Percentiles rank a stretch among this genome's conserved stretches.
phyloP scores from a whole-genome alignment of 1,140 invertebrate species.

The Ylistrum balloti region DNA sequence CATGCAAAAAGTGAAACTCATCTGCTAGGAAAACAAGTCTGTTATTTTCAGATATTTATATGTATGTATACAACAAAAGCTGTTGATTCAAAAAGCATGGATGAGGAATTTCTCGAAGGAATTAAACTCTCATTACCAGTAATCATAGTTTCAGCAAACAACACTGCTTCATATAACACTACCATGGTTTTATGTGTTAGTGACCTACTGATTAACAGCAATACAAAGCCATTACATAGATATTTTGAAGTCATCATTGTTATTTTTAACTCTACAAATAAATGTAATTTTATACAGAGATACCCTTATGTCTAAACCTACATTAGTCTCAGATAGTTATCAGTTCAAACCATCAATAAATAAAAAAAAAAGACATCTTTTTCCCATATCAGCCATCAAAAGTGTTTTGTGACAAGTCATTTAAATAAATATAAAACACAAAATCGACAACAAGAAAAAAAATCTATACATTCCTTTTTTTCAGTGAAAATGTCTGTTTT shows the following conservation, averaged over 20 bases:
- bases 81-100: background rate
- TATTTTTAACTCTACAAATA: no score
- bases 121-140: background rate
- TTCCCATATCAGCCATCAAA: background rate
- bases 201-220: no score
- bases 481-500: constrained; percentile 14
- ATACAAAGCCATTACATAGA: no score
- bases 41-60: background rate
- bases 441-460: constrained; percentile 11
- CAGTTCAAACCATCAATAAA: no score
- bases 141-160: background rate
- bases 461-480: background rate
- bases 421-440: background rate
- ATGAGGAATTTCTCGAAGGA: background rate
- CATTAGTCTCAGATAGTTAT: no score
- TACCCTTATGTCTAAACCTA: no score
- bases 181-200: background rate
- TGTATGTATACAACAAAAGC: constrained; percentile 25
- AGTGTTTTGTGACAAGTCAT: background rate
- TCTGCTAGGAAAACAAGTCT: background rate
- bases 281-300: no score
- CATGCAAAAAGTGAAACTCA: background rate
- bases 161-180: constrained; percentile 26
- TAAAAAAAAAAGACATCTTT: background rate
- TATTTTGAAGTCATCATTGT: no score